phyloP scores from a whole-genome alignment of 2,113 vertebrate species.

The Bothrops jararaca region DNA sequence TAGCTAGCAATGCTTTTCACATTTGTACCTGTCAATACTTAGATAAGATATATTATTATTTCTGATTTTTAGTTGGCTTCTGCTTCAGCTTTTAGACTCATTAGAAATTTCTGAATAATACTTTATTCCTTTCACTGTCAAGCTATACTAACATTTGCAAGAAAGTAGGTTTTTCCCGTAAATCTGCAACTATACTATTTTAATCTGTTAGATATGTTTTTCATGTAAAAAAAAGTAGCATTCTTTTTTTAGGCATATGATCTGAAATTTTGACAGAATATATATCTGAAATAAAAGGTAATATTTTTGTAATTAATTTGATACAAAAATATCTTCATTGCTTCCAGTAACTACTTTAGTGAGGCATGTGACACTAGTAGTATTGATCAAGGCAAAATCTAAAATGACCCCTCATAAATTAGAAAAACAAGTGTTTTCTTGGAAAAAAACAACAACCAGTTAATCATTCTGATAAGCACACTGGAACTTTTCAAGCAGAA shows the following conservation, averaged over 20 bases:
- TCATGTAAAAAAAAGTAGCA: neutral
- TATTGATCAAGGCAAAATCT: neutral
- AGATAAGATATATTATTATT: no score
- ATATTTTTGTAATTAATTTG: neutral
- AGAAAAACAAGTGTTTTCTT: neutral
- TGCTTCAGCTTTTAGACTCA: no score
- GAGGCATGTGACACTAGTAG: neutral
- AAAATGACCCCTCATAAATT: neutral
- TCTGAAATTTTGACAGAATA: neutral
- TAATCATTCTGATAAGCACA: neutral
- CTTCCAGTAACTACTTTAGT: neutral
- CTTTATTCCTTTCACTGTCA: neutral
- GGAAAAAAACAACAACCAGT: no score
- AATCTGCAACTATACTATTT: neutral
- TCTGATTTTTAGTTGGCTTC: no score
- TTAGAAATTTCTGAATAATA: no score
- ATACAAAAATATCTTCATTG: neutral
- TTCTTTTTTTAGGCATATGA: neutral
- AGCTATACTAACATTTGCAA: neutral
- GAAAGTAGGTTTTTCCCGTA: neutral
- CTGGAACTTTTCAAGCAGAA: neutral
- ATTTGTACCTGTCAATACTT: no score
- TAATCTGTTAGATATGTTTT: neutral
- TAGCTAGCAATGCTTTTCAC: no score
- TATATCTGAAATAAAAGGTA: neutral